Evolutionary conservation across 2,113 vertebrate genomes (phyloP), one percentile per base, ranked within the genome.

Genomic region (Malaclemys terrapin): DNA sequence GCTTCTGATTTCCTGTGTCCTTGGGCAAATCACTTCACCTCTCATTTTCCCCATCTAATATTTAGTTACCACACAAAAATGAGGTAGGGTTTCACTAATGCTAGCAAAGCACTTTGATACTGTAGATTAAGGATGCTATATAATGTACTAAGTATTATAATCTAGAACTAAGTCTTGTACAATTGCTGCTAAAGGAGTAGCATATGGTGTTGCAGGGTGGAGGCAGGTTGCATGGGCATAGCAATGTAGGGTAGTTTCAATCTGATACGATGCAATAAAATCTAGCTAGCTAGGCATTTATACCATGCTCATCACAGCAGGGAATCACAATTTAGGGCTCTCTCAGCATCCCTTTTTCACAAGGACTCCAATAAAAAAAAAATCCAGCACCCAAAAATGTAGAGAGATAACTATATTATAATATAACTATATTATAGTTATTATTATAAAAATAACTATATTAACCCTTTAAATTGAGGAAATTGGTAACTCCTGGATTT

Each of bases 41-140:
- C 50, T 65, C 13, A 91, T 81, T 84, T 76, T 94, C 79, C 45
- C 92, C 53, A 79, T 16, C 49, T 93, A 7, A 89, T 84, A 25
- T 7, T 76, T 82, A 62, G 1, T 81, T 84, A 62, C 27, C 54
- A 38, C 1, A 7, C 89, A 56, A 49, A 88, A 75, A 59, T 91
- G 84, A 80, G 76, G 65, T 27, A n/a, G 88, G 49, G 65, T 89
- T 95, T 62, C 17, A 4, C 54, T 45, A 31, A 45, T 8, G 57
- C 76, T 91, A 87, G 54, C 42, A 82, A 75, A 91, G 35, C 47
- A 50, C 82, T 79, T 49, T 59, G 53, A 57, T 35, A 22, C 2
- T 0, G 31, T 54, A 72, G 91, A 84, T 91, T 24, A 78, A 72
- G 91, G 78, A 29, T 10, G 8, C 3, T 6, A 0, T 69, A 52